A percentile compares a stretch with the other conserved stretches of the same genome.
These are phyloP conservation scores for Brachyopa scutellaris DNA, from an alignment of 2,888 invertebrate genomes.

Conservation along the genomic window DNA sequence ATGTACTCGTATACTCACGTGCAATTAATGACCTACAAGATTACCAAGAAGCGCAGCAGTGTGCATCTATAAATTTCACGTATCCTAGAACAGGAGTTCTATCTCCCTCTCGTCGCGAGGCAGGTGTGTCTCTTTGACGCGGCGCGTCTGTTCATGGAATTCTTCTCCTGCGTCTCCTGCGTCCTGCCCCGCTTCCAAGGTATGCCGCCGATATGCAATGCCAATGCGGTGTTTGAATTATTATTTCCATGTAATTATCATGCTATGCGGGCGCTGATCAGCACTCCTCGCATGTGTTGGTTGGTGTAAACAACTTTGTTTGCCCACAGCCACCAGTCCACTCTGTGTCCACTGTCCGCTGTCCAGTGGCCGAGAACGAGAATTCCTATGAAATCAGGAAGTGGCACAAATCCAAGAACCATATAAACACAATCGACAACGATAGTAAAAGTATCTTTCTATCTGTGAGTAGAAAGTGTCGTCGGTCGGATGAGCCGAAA, in stretches of 20 bases:
- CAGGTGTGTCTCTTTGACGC: conserved; percentile 57
- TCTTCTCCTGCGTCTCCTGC: conserved; percentile 7
- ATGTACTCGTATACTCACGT: conserved; percentile 55
- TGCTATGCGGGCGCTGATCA: conserved; percentile 62
- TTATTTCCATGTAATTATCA: conserved; percentile 70
- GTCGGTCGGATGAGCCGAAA: conserved; percentile 31
- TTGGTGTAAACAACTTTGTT: conserved; percentile 61
- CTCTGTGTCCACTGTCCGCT: too few species aligned
- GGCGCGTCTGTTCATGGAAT: conserved; percentile 44
- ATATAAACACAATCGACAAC: not conserved
- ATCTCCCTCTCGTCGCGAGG: not conserved
- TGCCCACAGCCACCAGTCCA: conserved; percentile 17
- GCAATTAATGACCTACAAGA: conserved; percentile 72
- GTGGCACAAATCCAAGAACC: conserved; percentile 37
- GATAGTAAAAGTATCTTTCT: conserved; percentile 49
- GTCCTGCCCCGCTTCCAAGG: too few species aligned
- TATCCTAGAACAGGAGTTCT: conserved; percentile 63
- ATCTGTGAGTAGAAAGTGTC: not conserved
- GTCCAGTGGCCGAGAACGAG: conserved; percentile 24
- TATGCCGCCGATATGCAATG: too few species aligned
- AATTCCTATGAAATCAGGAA: conserved; percentile 60
- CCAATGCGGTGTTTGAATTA: conserved; percentile 59
- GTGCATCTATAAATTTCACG: conserved; percentile 29
- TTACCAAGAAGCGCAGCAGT: conserved; percentile 53
- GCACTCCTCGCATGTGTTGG: conserved; percentile 24